Base-by-base conservation (phyloP, 1,140 invertebrate species). In the Battus philenor region DNA sequence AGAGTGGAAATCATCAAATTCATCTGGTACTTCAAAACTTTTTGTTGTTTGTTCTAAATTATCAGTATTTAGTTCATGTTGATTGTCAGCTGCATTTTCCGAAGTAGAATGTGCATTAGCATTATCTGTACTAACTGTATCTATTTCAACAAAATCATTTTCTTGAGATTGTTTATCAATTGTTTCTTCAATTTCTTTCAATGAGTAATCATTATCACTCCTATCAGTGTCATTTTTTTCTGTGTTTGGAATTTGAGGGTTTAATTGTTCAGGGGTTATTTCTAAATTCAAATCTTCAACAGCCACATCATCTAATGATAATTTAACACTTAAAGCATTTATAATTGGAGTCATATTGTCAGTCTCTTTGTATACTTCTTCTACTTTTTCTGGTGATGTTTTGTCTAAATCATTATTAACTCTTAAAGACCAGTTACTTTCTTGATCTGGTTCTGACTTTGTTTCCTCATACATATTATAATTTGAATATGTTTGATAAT, bases 241-340 rank as follows among this genome's bases (percentile, higher is more conserved):
- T 50, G 32, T 36, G 54, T 51, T 55, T 11, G 27, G 27, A 51
- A 20, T 45, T 24, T 12, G 17, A 4, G 13, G 30, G 12, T 27
- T 41, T 32, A 50, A 49, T 39, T 56, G 49, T 20, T 68, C 59
- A 44, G 65, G 34, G 46, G 71, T 63, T 46, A 85, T 34, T 63
- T 74, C 70, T 51, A 87, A 80, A 68, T 85, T 69, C 50, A 87
- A 73, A 65, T 87, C 85, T 70, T 87, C 85, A 50, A 86, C 54
- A 49, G 71, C 66, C 34, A 58, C 60, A 32, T 84, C 77, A 57
- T 86, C 82, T 49, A 49, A 51, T 53, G 59, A 68, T 38, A 53
- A 16, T 39, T 58, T 62, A 49, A 60, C 55, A 52, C 34, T 32
- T 24, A 36, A 47, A 39, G 38, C 48, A 58, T 59, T 46, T 31